phyloP scores from a whole-genome alignment of 2,797 vertebrate species.

The Pangasius krempfi region DNA sequence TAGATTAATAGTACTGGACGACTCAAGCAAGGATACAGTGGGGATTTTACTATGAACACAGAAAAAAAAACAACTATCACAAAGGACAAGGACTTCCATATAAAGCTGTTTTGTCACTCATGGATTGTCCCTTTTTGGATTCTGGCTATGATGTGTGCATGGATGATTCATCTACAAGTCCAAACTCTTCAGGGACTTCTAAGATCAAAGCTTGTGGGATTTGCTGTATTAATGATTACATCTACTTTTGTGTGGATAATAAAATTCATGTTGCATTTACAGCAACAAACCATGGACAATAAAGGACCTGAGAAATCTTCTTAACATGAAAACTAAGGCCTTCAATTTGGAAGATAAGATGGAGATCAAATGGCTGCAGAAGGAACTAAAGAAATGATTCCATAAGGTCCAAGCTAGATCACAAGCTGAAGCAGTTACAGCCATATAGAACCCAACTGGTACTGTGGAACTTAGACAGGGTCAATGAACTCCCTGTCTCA shows the following conservation, averaged over 20 bases:
- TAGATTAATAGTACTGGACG: neutral
- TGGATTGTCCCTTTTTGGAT: neutral
- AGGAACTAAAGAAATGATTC: neutral
- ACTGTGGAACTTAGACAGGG: neutral
- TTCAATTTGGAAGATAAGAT: neutral
- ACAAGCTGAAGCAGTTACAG: neutral
- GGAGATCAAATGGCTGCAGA: neutral
- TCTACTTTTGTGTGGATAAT: neutral
- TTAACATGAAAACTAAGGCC: neutral
- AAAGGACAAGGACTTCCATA: neutral
- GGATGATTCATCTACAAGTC: neutral
- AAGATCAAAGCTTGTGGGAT: neutral
- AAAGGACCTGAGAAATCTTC: neutral
- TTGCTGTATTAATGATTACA: neutral
- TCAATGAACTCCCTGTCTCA: neutral
- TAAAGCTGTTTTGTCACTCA: neutral
- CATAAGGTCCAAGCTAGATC: neutral
- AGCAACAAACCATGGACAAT: neutral
- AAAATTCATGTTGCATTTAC: neutral
- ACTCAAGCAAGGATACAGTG: neutral
- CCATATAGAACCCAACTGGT: neutral
- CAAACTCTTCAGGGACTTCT: neutral
- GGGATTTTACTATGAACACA: slow-evolving; percentile 18
- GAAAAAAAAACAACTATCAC: slow-evolving; percentile 4
- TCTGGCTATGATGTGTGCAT: neutral